A percentile compares a stretch with the other conserved stretches of the same genome.
These are phyloP conservation scores for Lamellibrachia luymesi DNA, from an alignment of 1,140 invertebrate genomes.

Conservation along the genomic window DNA sequence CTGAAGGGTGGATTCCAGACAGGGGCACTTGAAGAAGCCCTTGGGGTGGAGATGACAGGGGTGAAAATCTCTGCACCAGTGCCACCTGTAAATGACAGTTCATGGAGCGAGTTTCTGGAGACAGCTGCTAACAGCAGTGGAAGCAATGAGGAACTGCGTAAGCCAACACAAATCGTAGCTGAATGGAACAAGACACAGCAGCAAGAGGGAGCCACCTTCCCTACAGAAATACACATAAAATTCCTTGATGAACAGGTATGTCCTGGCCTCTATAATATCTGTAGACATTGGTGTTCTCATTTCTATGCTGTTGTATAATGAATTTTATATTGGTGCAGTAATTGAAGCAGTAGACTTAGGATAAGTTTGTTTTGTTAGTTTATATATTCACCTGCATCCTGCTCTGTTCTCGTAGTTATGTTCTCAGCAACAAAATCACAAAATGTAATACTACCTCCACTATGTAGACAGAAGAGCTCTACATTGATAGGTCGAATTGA, in stretches of 20 bases:
- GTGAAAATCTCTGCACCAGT: not conserved
- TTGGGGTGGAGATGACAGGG: not conserved
- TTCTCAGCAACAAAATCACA: too few relatives aligned
- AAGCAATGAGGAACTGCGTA: not conserved
- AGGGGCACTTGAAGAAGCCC: not conserved
- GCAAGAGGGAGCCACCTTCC: not conserved
- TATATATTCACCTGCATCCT: too few relatives aligned
- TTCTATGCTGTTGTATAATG: not conserved
- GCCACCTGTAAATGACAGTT: not conserved
- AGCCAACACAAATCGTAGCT: not conserved
- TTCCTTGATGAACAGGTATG: not conserved
- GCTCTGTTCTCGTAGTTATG: too few relatives aligned
- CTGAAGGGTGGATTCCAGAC: not conserved
- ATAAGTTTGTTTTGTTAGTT: too few relatives aligned
- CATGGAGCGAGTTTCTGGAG: not conserved
- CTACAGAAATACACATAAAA: not conserved
- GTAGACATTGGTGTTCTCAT: not conserved
- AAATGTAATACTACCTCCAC: not conserved
- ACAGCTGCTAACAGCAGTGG: not conserved
- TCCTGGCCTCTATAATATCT: not conserved
- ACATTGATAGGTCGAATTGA: not conserved
- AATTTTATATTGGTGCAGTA: not conserved
- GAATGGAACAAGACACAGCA: not conserved
- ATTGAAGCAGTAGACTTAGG: too few relatives aligned
- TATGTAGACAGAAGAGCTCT: not conserved